These are phyloP conservation scores for Tychaedon coryphoeus DNA, from an alignment of 2,113 vertebrate species.

Conservation along the genomic window DNA sequence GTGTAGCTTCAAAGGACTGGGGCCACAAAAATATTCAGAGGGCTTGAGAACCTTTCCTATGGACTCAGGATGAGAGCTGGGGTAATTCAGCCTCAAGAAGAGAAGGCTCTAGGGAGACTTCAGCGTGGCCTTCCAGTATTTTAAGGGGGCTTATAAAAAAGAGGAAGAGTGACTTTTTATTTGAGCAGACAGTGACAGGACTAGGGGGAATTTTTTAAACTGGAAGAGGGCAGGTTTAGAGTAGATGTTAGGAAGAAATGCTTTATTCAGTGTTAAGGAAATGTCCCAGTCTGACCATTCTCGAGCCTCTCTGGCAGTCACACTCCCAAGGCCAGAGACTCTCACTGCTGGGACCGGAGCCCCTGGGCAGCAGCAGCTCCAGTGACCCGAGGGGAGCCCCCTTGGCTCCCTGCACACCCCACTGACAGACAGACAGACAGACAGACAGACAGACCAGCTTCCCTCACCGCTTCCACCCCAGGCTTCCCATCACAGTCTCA, in stretches of 20 bases:
- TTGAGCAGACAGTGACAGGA: neutral
- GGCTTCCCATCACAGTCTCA: neutral
- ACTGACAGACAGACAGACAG: too few relatives aligned
- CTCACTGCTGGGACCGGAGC: neutral
- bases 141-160: neutral
- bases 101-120: neutral
- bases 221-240: neutral
- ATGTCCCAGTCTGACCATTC: neutral
- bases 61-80: neutral
- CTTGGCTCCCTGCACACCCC: neutral
- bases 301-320: neutral
- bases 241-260: neutral
- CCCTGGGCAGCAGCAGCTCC: neutral
- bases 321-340: neutral
- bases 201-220: neutral
- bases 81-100: neutral
- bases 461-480: fast-evolving
- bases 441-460: neutral
- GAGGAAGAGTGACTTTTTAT: neutral
- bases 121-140: neutral
- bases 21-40: neutral
- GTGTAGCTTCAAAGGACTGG: neutral
- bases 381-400: fast-evolving
- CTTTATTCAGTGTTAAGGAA: neutral
- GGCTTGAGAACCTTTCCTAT: neutral